Conservation (phyloP, 2,113 vertebrate species). For the Malurus cyaneus region DNA sequence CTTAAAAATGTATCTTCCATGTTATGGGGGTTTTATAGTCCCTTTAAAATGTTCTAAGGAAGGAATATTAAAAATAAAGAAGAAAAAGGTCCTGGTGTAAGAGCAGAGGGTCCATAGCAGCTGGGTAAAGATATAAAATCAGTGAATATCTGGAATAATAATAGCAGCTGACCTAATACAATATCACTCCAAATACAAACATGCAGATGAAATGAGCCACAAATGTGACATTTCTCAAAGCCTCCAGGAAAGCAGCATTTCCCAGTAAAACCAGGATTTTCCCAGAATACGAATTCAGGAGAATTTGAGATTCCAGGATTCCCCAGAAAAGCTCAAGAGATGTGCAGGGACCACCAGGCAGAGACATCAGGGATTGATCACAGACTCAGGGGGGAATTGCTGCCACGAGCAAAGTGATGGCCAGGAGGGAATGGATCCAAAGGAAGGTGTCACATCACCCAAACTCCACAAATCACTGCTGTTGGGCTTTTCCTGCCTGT, state of each 20-base stretch:
- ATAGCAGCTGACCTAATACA: neutral
- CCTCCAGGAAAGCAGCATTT: neutral
- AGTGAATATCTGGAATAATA: neutral
- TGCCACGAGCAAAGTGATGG: accelerated
- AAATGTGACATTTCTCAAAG: neutral
- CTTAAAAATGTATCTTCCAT: neutral
- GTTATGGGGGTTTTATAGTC: neutral
- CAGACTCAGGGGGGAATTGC: accelerated
- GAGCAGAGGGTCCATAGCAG: neutral
- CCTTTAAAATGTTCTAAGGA: neutral
- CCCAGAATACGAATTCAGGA: neutral
- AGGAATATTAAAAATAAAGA: neutral
- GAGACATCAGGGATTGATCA: accelerated
- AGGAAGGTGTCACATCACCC: neutral
- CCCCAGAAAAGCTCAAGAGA: neutral
- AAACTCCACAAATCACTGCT: neutral
- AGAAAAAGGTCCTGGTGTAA: neutral
- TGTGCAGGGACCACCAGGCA: neutral
- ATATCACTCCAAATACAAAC: neutral
- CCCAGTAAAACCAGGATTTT: neutral
- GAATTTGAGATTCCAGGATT: neutral
- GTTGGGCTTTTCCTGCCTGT: neutral
- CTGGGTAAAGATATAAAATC: neutral
- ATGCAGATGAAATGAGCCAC: neutral
- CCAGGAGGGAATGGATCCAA: no score